Evolutionary conservation across 2,888 invertebrate species (phyloP).

Genomic region (Ischnus inquisitorius): DNA sequence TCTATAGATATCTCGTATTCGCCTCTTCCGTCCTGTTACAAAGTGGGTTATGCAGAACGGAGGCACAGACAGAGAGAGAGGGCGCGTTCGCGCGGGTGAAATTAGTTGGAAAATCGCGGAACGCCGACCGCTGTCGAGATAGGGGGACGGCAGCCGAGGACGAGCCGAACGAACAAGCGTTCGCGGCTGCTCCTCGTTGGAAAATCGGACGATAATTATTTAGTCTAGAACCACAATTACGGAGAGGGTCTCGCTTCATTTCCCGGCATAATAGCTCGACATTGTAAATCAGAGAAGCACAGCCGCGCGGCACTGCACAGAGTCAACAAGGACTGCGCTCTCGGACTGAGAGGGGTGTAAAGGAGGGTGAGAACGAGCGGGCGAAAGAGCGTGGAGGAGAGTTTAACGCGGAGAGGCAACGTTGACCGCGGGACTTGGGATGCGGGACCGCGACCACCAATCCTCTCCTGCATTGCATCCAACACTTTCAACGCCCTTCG

Average conservation of each 20-base stretch:
- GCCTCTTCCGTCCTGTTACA: conserved; percentile 26
- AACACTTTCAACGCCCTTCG: conserved; percentile 20
- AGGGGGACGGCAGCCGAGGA: conserved; percentile 4
- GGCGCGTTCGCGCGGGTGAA: conserved; percentile 46
- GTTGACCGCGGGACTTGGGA: conserved; percentile 40
- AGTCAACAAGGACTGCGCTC: neutral
- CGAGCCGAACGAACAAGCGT: conserved; percentile 29
- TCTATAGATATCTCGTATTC: neutral
- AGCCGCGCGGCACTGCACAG: conserved; percentile 8
- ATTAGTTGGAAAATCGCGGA: conserved; percentile 67
- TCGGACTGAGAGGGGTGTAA: neutral
- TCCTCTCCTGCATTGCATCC: neutral
- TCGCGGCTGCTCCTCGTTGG: conserved; percentile 56
- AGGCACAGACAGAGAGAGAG: neutral
- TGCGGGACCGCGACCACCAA: conserved; percentile 38
- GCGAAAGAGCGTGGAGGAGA: conserved; percentile 25
- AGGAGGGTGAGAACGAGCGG: conserved; percentile 32
- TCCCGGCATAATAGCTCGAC: conserved; percentile 66
- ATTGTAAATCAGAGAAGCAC: conserved; percentile 63
- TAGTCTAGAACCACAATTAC: conserved; percentile 70
- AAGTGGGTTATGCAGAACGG: neutral
- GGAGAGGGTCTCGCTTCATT: conserved; percentile 68
- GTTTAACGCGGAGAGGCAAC: conserved; percentile 29
- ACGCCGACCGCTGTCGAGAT: conserved; percentile 11
- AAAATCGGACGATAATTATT: conserved; percentile 71